Percentiles rank a stretch among this genome's conserved stretches.
These are phyloP conservation scores for Orcinus orca DNA, from an alignment of 2,113 vertebrate species.

Conservation along the genomic window DNA sequence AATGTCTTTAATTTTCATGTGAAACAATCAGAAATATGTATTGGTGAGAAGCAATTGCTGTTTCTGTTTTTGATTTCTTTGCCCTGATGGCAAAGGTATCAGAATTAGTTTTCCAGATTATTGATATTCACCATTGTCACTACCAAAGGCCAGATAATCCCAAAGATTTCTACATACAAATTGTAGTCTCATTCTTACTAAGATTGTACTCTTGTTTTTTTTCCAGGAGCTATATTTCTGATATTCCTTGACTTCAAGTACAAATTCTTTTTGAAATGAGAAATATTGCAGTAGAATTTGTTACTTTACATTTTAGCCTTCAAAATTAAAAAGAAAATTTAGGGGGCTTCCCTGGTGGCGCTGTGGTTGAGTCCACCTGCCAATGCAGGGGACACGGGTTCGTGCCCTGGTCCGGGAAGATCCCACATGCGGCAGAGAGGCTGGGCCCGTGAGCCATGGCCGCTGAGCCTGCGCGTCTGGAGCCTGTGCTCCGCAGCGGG, in stretches of 20 bases:
- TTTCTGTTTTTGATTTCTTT: constrained; percentile 33
- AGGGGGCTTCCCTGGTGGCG: no score
- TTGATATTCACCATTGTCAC: neutral
- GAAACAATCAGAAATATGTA: constrained; percentile 8
- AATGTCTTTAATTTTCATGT: constrained; percentile 18
- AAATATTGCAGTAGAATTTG: neutral
- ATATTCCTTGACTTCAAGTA: constrained; percentile 42
- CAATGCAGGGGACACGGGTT: no score
- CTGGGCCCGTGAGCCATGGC: no score
- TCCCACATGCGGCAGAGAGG: no score
- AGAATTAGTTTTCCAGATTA: constrained; percentile 37
- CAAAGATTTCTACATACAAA: neutral
- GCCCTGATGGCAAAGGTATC: neutral
- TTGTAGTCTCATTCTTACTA: neutral
- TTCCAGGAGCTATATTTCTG: neutral
- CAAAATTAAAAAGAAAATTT: neutral
- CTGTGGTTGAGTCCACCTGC: no score
- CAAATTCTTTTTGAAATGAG: neutral
- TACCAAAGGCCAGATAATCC: neutral
- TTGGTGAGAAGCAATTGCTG: neutral
- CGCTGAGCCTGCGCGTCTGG: no score
- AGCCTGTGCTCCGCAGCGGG: no score
- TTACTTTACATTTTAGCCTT: constrained; percentile 10
- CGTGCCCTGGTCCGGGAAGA: no score
- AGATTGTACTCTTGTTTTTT: neutral